These are phyloP conservation scores for Larimichthys polyactis DNA, from an alignment of 2,113 vertebrate genomes.

Conservation along the genomic window DNA sequence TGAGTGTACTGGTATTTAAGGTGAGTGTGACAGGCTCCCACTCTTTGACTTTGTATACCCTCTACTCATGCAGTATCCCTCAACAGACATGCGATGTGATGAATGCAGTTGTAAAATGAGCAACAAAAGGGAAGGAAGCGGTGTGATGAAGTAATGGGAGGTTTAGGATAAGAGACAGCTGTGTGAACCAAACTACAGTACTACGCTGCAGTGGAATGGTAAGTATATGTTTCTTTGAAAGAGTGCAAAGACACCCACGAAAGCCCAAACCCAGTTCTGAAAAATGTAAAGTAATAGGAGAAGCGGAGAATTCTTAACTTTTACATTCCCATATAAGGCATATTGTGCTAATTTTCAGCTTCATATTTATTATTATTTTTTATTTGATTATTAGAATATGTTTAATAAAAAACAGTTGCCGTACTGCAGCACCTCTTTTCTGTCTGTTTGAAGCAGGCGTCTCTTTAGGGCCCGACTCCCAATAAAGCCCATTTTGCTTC, in stretches of 20 bases:
- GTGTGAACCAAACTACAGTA: conserved; percentile 73
- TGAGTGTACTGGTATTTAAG: conserved; percentile 61
- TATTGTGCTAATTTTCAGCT: too few species aligned
- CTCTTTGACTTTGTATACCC: neutral
- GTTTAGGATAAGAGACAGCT: conserved; percentile 75
- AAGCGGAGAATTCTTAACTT: conserved; percentile 8
- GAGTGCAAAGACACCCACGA: conserved; percentile 53
- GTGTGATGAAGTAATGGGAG: conserved; percentile 66
- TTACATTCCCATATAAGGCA: too few species aligned
- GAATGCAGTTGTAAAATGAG: conserved; percentile 59
- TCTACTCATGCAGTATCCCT: conserved; percentile 1
- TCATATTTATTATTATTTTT: too few species aligned
- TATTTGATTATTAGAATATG: too few species aligned
- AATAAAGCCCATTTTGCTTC: too few species aligned
- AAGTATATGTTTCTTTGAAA: conserved; percentile 74
- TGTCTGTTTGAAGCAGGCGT: too few species aligned
- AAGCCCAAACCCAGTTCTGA: conserved; percentile 39
- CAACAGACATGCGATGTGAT: conserved; percentile 40
- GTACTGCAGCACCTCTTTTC: too few species aligned
- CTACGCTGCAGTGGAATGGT: conserved; percentile 68
- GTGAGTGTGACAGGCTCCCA: conserved; percentile 25
- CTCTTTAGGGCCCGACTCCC: too few species aligned
- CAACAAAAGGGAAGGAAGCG: conserved; percentile 65
- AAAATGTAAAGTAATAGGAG: conserved; percentile 54
- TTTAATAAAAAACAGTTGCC: too few species aligned